phyloP scores from a whole-genome alignment of 2,888 invertebrate species.

The Drosophila merina region DNA sequence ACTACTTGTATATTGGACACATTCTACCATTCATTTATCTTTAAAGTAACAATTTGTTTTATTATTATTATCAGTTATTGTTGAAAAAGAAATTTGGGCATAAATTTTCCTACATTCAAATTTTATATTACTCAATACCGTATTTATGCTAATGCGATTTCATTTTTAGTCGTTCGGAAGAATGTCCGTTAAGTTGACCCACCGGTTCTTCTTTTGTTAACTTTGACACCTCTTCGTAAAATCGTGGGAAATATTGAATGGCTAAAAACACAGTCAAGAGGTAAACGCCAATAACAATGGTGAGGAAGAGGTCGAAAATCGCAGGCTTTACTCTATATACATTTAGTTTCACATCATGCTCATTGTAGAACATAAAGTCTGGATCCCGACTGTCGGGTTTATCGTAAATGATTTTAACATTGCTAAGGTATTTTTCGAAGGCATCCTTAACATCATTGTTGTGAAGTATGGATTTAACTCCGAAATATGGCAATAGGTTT shows the following conservation, averaged over 20 bases:
- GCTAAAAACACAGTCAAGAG: slow-evolving; percentile 93
- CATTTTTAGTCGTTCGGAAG: slow-evolving; percentile 37
- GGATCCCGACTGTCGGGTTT: slow-evolving; percentile 94
- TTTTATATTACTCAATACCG: slow-evolving; percentile 16
- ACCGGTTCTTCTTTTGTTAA: slow-evolving; percentile 23
- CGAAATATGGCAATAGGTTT: slow-evolving; percentile 90
- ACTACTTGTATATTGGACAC: slow-evolving; percentile 1
- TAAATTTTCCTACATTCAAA: slow-evolving; percentile 29
- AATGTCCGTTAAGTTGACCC: slow-evolving; percentile 31
- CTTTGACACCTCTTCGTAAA: slow-evolving; percentile 87
- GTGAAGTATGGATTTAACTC: slow-evolving; percentile 88
- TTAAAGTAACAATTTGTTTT: slow-evolving; percentile 35
- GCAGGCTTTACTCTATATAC: slow-evolving; percentile 99
- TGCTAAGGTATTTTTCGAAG: slow-evolving; percentile 90
- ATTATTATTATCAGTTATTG: slow-evolving; percentile 18
- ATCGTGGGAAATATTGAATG: slow-evolving; percentile 88
- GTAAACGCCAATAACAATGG: slow-evolving; percentile 93
- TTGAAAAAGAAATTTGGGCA: slow-evolving; percentile 35
- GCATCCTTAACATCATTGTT: slow-evolving; percentile 89
- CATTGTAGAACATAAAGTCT: slow-evolving; percentile 95
- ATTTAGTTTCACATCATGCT: slow-evolving; percentile 90
- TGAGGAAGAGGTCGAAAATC: slow-evolving; percentile 97
- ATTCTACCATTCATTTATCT: slow-evolving; percentile 30
- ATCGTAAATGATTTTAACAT: slow-evolving; percentile 89
- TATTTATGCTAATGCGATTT: slow-evolving; percentile 21